Conservation (phyloP, 2,888 invertebrate species). For the Axea sp. region DNA sequence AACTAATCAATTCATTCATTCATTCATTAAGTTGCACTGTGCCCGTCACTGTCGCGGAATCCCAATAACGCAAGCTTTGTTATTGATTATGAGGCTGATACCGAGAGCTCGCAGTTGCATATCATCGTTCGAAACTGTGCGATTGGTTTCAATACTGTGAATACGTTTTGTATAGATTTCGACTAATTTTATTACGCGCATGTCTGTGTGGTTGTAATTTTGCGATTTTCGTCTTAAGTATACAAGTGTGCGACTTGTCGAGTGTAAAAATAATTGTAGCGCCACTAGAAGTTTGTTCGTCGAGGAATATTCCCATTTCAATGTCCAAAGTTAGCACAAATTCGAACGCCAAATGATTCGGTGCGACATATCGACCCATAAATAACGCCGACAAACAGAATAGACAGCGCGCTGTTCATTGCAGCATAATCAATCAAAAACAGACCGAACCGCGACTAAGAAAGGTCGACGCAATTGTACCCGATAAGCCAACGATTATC, state of each 20-base stretch:
- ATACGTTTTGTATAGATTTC: conserved; percentile 36
- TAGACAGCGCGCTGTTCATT: conserved; percentile 14
- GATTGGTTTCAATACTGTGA: conserved; percentile 26
- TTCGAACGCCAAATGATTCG: conserved; percentile 8
- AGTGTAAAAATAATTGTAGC: conserved; percentile 3
- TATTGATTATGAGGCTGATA: conserved; percentile 44
- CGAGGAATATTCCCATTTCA: conserved; percentile 12
- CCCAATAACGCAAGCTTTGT: conserved; percentile 47
- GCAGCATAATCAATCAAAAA: conserved; percentile 34
- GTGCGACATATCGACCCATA: conserved; percentile 18
- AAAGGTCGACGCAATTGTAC: conserved; percentile 6
- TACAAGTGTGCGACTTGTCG: conserved; percentile 8
- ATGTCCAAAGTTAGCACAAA: conserved; percentile 12
- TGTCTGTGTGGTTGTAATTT: background rate
- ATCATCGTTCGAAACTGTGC: conserved; percentile 35
- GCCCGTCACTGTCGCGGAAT: conserved; percentile 51
- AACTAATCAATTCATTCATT: conserved; percentile 43
- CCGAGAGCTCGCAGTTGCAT: conserved; percentile 41
- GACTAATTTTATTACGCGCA: conserved; percentile 11
- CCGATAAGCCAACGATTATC: conserved; percentile 10
- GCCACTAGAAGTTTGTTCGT: conserved; percentile 6
- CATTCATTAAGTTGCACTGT: conserved; percentile 7
- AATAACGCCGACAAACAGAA: conserved; percentile 11
- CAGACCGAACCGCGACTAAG: conserved; percentile 4
- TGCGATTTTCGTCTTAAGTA: background rate